phyloP scores from a whole-genome alignment of 2,888 invertebrate genomes.

The Chrysina gloriosa region DNA sequence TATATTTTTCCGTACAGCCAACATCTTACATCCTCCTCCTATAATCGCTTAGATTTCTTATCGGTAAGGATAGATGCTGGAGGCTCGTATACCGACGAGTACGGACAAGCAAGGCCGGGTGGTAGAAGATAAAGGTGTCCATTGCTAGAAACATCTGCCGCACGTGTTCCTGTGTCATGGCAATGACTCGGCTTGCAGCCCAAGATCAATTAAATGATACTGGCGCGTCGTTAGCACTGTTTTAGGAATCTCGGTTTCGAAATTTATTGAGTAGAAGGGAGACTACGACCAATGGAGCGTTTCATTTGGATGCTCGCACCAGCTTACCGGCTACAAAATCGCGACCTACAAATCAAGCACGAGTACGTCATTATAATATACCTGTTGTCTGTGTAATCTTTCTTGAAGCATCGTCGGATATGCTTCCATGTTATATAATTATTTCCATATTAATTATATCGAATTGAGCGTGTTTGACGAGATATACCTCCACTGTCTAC shows the following conservation, averaged over 20 bases:
- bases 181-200: conserved; percentile 48
- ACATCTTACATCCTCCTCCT: neutral
- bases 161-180: conserved; percentile 48
- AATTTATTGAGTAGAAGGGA: conserved; percentile 15
- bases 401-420: too few species aligned
- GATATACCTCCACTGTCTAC: too few species aligned
- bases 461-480: too few species aligned
- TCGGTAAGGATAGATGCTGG: conserved; percentile 8
- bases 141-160: conserved; percentile 49
- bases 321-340: too few species aligned
- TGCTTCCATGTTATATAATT: too few species aligned
- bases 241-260: conserved; percentile 33
- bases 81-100: conserved; percentile 17
- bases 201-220: conserved; percentile 50
- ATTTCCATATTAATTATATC: too few species aligned
- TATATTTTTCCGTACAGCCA: conserved; percentile 13
- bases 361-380: too few species aligned
- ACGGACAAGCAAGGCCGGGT: conserved; percentile 42
- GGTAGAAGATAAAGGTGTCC: conserved; percentile 47
- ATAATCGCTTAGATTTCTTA: neutral
- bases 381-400: too few species aligned
- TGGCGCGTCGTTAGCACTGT: conserved; percentile 28
- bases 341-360: too few species aligned
- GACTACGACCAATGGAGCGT: too few species aligned
- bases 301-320: too few species aligned